Conservation (phyloP, 2,888 invertebrate species). For the Oscheius sp. region DNA sequence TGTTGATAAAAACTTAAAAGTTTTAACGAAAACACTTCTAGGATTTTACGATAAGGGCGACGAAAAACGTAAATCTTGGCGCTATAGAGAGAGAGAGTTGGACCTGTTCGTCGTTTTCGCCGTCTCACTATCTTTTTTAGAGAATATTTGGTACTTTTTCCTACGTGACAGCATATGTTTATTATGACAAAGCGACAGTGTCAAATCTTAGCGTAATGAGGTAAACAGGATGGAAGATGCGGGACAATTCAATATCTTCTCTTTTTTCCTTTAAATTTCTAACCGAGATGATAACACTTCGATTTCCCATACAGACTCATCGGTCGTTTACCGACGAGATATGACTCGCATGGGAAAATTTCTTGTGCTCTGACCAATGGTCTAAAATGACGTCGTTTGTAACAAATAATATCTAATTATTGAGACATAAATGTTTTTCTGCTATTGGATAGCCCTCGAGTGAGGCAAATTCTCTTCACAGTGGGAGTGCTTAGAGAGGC, state of each 20-base stretch:
- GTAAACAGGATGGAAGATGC: conserved; percentile 2
- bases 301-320: too few relatives aligned
- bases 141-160: too few relatives aligned
- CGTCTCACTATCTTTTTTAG: too few relatives aligned
- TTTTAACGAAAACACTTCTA: conserved; percentile 4
- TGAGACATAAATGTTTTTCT: too few relatives aligned
- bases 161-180: background rate
- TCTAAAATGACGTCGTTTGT: too few relatives aligned
- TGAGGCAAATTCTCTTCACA: conserved; percentile 13
- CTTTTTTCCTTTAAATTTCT: too few relatives aligned
- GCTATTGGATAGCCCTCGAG: conserved; percentile 3
- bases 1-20: conserved; percentile 3
- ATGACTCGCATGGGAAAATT: too few relatives aligned
- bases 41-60: conserved; percentile 19
- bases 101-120: background rate
- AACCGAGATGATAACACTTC: too few relatives aligned
- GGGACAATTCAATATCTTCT: background rate
- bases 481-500: conserved; percentile 8
- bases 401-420: too few relatives aligned
- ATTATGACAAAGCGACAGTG: background rate
- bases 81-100: background rate
- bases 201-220: conserved; percentile 12
- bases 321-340: too few relatives aligned
- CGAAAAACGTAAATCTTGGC: conserved; percentile 19
- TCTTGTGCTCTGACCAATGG: too few relatives aligned